A percentile compares a stretch with the other conserved stretches of the same genome.
These are phyloP conservation scores for Eucidaris tribuloides DNA, from an alignment of 35 echinoderm and acorn worm species.

Conservation along the genomic window DNA sequence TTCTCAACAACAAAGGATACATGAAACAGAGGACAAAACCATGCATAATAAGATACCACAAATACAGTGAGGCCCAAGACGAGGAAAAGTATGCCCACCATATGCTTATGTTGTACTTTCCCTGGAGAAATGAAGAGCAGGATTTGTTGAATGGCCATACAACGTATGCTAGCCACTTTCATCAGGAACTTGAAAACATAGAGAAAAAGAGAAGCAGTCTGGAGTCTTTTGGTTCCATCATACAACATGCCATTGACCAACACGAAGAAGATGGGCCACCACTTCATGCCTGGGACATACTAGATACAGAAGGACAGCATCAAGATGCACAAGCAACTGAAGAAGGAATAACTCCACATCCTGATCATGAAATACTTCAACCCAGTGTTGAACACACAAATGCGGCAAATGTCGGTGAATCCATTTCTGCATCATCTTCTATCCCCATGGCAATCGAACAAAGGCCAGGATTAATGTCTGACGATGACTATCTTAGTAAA, in stretches of 20 bases:
- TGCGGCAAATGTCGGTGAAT: neutral
- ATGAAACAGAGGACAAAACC: neutral
- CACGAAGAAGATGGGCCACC: slow-evolving; percentile 7
- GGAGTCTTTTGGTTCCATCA: neutral
- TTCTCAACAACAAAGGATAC: neutral
- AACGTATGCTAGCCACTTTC: neutral
- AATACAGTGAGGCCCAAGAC: neutral
- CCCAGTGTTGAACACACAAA: neutral
- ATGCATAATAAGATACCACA: neutral
- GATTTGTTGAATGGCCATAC: neutral
- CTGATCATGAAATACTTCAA: neutral
- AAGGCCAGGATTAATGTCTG: too few relatives aligned
- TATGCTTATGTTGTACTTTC: neutral
- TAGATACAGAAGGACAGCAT: slow-evolving; percentile 13
- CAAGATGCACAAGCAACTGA: neutral
- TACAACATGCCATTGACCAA: slow-evolving; percentile 28
- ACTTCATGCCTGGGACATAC: slow-evolving; percentile 32
- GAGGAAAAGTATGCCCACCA: neutral
- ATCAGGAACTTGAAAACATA: neutral
- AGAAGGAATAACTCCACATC: neutral
- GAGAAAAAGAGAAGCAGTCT: neutral
- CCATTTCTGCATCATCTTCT: too few relatives aligned
- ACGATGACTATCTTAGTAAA: too few relatives aligned
- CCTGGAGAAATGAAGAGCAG: neutral
- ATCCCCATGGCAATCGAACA: too few relatives aligned